Evolutionary conservation across 1,140 invertebrate species (phyloP).

Genomic region (Plectus sambesii): DNA sequence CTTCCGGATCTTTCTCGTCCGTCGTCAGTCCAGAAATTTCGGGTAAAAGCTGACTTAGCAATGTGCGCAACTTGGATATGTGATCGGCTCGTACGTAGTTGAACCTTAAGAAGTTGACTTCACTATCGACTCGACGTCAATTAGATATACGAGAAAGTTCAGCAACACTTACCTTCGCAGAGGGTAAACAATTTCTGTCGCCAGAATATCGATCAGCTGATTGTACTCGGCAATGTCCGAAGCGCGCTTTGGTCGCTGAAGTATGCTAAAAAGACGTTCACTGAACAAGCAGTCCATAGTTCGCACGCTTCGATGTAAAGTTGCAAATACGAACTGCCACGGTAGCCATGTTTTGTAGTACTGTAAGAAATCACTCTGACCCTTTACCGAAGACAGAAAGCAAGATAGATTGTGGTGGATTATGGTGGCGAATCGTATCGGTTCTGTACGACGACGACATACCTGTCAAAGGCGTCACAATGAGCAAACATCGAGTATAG

Average conservation of each 20-base stretch:
- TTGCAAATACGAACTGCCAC: too few species aligned
- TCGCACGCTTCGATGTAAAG: too few species aligned
- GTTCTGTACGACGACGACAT: too few species aligned
- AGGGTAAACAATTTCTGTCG: constrained; percentile 91
- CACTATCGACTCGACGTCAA: constrained; percentile 1
- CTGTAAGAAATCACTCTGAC: too few species aligned
- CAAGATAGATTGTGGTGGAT: too few species aligned
- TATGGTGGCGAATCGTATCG: too few species aligned
- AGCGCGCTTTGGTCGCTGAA: constrained; percentile 61
- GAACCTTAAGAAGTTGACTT: constrained; percentile 50
- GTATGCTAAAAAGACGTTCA: constrained; percentile 62
- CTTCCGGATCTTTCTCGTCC: constrained; percentile 92
- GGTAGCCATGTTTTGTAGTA: too few species aligned
- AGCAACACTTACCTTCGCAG: constrained; percentile 57
- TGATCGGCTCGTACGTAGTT: constrained; percentile 79
- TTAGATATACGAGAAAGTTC: constrained; percentile 16
- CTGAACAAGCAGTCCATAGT: neutral
- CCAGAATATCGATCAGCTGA: constrained; percentile 61
- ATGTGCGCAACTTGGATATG: constrained; percentile 80
- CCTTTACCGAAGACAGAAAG: too few species aligned
- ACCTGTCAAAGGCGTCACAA: constrained; percentile 51
- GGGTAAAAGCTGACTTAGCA: constrained; percentile 73
- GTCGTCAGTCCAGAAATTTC: constrained; percentile 69
- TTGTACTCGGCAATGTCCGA: constrained; percentile 71
- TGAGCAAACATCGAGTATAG: constrained; percentile 93